Evolutionary conservation across 1,140 invertebrate species (phyloP), one percentile per base, ranked within the genome.

Genomic region (Musca vetustissima): DNA sequence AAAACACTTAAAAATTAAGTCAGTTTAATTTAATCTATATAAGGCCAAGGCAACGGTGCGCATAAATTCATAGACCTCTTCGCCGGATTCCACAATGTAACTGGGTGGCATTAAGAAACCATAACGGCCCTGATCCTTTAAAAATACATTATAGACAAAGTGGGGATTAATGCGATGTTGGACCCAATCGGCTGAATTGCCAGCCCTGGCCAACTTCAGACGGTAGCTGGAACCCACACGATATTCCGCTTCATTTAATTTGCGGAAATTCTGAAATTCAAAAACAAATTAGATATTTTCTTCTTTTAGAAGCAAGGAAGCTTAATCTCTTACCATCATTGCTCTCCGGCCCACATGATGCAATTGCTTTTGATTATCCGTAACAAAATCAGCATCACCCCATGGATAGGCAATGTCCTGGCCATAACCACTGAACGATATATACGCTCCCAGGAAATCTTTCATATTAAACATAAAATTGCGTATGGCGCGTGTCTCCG

Each of bases 391-490:
- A 0, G 72, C 76, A 71, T 82, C 78, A 61, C 78, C 79, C 77
- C 78, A 79, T 1, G 80, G 78, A 74, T 82, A 81, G 21, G 78
- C 71, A 3, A 92, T 86, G 36, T 90, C 82, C 82, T 93, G 92
- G 0, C 90, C 89, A 77, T 93, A 95, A 19, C 91, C 91, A 69
- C 95, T 92, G 66, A 95, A 85, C 0, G 89, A 87, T 4, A 95
- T 78, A 75, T 92, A 96, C 71, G 76, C 79, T 0, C 75, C 77
- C 17, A 81, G 21, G 59, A 74, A 73, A 2, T 79, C 73, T 4
- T 74, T 70, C 71, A 81, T 71, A 0, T 78, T 72, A 70, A 87
- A 73, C 13, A 90, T 85, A 49, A 87, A 88, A 73, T 90, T 89
- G 9, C 87, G 85, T 47, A 92, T 85, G 0, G 92, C 89, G 52